Evolutionary conservation across 1,140 invertebrate genomes (phyloP).

Genomic region (Argopecten irradians): DNA sequence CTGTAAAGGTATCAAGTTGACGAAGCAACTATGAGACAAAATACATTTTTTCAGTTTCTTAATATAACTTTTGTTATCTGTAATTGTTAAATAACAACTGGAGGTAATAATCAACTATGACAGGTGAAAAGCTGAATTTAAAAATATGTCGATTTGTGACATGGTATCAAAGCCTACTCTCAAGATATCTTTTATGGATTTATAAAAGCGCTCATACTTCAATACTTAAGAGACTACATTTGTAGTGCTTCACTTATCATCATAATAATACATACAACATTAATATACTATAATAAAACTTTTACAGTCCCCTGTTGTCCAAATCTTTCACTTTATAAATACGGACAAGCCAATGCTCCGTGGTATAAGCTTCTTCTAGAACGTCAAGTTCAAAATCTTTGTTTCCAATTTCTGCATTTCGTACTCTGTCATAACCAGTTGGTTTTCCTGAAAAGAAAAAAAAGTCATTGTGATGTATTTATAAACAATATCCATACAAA

Average conservation of each 20-base stretch:
- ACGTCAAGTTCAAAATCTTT: conserved; percentile 98
- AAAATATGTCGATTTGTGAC: too few relatives aligned
- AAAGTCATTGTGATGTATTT: too few relatives aligned
- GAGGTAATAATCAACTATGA: too few relatives aligned
- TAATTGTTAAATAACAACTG: too few relatives aligned
- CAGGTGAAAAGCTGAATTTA: too few relatives aligned
- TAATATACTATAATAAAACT: neutral
- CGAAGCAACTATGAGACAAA: too few relatives aligned
- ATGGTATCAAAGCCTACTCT: neutral
- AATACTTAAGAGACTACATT: too few relatives aligned
- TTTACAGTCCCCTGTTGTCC: conserved; percentile 71
- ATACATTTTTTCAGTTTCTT: too few relatives aligned
- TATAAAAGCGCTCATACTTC: neutral
- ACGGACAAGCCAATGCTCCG: conserved; percentile 98
- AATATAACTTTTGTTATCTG: too few relatives aligned
- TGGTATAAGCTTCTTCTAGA: conserved; percentile 98
- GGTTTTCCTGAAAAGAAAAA: conserved; percentile 81
- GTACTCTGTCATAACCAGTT: conserved; percentile 95
- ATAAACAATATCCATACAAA: too few relatives aligned
- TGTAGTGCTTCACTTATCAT: neutral
- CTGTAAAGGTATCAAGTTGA: too few relatives aligned
- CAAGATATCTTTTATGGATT: neutral
- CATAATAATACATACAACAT: neutral
- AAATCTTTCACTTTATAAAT: conserved; percentile 91
- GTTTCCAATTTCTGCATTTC: conserved; percentile 97